These are phyloP conservation scores for Cochlearius cochlearius DNA, from an alignment of 2,113 vertebrate species.

Conservation along the genomic window DNA sequence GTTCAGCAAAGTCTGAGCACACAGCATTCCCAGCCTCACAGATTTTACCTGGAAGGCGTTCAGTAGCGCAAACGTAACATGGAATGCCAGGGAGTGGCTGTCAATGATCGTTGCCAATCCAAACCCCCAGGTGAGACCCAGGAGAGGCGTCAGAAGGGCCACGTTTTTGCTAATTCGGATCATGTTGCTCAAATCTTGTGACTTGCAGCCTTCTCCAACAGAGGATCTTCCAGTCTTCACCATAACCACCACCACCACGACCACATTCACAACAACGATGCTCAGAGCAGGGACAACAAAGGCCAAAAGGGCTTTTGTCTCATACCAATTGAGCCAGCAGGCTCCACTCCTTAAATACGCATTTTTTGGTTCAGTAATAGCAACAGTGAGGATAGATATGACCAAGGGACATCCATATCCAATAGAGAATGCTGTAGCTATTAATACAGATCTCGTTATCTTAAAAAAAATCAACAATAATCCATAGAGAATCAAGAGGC, in stretches of 20 bases:
- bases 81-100: constrained; percentile 41
- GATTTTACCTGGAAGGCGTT: constrained; percentile 85
- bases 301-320: constrained; percentile 82
- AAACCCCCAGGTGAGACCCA: constrained; percentile 88
- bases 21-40: not conserved
- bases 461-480: constrained; percentile 81
- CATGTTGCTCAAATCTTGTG: constrained; percentile 70
- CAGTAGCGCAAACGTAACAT: constrained; percentile 78
- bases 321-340: constrained; percentile 89
- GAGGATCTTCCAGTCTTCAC: constrained; percentile 77
- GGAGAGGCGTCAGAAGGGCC: constrained; percentile 82
- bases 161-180: constrained; percentile 79
- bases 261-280: constrained; percentile 81
- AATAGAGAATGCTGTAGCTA: constrained; percentile 73
- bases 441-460: constrained; percentile 76
- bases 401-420: constrained; percentile 86
- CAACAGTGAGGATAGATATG: constrained; percentile 81
- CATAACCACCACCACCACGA: constrained; percentile 80
- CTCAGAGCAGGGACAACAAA: constrained; percentile 82
- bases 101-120: constrained; percentile 74
- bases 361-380: constrained; percentile 70
- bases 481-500: constrained; percentile 83
- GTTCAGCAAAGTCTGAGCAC: not conserved
- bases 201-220: constrained; percentile 68
- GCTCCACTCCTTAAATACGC: constrained; percentile 71